Evolutionary conservation across 2,888 invertebrate genomes (phyloP).

Genomic region (Eulithis testata): DNA sequence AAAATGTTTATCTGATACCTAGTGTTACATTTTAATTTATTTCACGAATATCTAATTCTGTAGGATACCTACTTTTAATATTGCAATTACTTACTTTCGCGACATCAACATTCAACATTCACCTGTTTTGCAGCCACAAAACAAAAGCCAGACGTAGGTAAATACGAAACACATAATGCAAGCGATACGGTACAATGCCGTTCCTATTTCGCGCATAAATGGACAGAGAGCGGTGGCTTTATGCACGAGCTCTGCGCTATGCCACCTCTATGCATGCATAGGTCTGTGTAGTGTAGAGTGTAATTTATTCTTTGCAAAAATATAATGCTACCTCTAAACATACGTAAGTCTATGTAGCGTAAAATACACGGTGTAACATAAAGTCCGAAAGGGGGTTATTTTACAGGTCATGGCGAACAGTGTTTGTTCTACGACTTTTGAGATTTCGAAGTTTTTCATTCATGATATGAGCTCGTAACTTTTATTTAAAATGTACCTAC

Average conservation of each 20-base stretch:
- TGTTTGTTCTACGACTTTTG: too few relatives aligned
- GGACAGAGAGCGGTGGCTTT: constrained; percentile 58
- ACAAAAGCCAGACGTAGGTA: constrained; percentile 16
- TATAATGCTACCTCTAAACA: constrained; percentile 27
- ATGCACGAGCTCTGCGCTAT: constrained; percentile 53
- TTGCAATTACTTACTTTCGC: constrained; percentile 6
- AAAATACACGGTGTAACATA: too few relatives aligned
- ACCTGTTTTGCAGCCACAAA: constrained; percentile 4
- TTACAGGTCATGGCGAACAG: too few relatives aligned
- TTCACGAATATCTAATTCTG: too few relatives aligned
- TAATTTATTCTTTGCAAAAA: background rate
- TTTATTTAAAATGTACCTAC: too few relatives aligned
- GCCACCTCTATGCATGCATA: constrained; percentile 35
- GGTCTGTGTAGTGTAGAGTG: constrained; percentile 22
- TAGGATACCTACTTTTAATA: background rate
- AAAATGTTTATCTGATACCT: too few relatives aligned
- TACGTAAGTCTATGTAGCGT: constrained; percentile 21
- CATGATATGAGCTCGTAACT: too few relatives aligned
- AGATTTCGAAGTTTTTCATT: too few relatives aligned
- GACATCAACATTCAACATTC: constrained; percentile 4
- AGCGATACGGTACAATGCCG: constrained; percentile 51
- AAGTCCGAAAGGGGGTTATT: too few relatives aligned
- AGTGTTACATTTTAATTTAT: too few relatives aligned
- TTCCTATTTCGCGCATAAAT: constrained; percentile 74
- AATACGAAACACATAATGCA: constrained; percentile 45